Base-by-base conservation (phyloP, 2,888 invertebrate species). In the Dolichomitus sp. region DNA sequence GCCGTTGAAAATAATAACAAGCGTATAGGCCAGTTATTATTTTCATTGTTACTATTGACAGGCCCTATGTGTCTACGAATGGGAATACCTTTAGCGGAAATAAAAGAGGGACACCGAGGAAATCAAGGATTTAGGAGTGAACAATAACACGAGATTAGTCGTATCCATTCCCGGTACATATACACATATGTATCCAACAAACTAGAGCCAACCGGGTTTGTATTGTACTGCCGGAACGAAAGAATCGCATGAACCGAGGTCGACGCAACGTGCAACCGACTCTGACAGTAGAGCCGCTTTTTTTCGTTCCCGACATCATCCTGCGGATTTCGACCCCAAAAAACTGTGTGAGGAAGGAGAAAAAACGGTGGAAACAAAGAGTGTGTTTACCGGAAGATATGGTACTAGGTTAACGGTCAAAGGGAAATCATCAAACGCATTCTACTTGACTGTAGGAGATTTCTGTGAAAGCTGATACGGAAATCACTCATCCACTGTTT, bases 1-100 rank as follows among this genome's bases (percentile, higher is more conserved):
- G 42, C n/a, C 9, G 27, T 70, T 33, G 19, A 72, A n/a, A 72
- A 48, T 42, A 54, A 42, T 57, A 75, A 65, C 23, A 33, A 33
- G 40, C 61, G 5, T 30, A 52, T 17, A 17, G 54, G 27, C 65
- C 65, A 12, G n/a, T 75, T 30, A 14, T 45, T 59, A 30, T 42
- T 27, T 14, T 23, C 50, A 57, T 59, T 30, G 14, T 59, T n/a
- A 17, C n/a, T 1, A 48, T 72, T 45, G 11, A 48, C 40, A 37
- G 6, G 37, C n/a, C 40, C 4, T 23, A 40, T 27, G 54, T 14
- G 54, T 5, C 37, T n/a, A 14, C n/a, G 70, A n/a, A 9, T 40
- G 40, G 27, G 50, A 27, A 42, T 70, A 57, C 23, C 37, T 14
- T 12, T 23, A 30, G 40, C 42, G 30, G 14, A 27, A 19, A n/a